These are phyloP conservation scores for Ernsta delagoae DNA, from an alignment of 2,888 invertebrate species.

Conservation along the genomic window DNA sequence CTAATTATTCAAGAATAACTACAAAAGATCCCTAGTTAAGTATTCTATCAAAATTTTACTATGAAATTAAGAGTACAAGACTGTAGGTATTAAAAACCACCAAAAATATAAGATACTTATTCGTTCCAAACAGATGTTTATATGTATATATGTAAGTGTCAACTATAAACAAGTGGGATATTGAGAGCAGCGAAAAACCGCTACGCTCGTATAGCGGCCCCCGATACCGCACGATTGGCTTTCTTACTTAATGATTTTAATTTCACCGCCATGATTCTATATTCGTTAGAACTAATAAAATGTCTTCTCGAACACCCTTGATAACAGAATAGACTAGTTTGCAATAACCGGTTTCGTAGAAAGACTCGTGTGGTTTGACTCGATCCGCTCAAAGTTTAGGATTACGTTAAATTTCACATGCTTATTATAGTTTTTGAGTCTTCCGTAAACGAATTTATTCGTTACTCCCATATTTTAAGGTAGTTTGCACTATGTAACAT, in stretches of 20 bases:
- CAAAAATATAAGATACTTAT: too few relatives aligned
- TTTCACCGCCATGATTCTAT: conserved; percentile 26
- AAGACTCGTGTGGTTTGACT: conserved; percentile 1
- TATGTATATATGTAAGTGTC: too few relatives aligned
- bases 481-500: background rate
- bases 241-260: conserved; percentile 33
- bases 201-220: conserved; percentile 26
- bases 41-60: too few relatives aligned
- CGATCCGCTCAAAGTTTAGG: conserved; percentile 6
- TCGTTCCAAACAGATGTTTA: background rate
- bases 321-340: conserved; percentile 41
- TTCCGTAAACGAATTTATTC: background rate
- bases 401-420: conserved; percentile 13
- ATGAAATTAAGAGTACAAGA: too few relatives aligned
- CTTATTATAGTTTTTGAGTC: background rate
- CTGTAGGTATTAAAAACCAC: too few relatives aligned
- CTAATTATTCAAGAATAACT: too few relatives aligned
- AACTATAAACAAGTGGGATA: conserved; percentile 15
- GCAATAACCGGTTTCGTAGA: conserved; percentile 37
- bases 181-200: conserved; percentile 29
- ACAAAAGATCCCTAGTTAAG: too few relatives aligned
- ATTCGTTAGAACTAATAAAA: conserved; percentile 24
- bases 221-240: conserved; percentile 36
- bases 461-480: background rate
- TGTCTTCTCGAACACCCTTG: conserved; percentile 39